Conservation (phyloP, 92 coral and sea anemone genomes). For the Pocillopora grandis region DNA sequence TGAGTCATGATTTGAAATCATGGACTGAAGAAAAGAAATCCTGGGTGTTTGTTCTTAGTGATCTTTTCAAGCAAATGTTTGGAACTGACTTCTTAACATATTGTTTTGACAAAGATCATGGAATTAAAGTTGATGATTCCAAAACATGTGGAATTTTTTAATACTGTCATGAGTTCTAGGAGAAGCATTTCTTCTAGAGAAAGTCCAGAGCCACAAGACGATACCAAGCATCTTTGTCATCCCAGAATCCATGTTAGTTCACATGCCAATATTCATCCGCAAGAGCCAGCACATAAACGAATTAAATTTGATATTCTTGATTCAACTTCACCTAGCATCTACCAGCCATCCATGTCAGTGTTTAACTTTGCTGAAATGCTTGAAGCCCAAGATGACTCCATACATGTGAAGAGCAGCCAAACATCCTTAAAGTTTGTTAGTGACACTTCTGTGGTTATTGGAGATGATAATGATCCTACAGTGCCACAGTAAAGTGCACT, state of each 20-base stretch:
- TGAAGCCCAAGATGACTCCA: background rate
- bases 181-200: background rate
- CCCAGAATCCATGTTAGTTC: slow-evolving; percentile 13
- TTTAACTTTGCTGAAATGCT: background rate
- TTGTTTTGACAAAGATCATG: slow-evolving; percentile 12
- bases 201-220: slow-evolving; percentile 3
- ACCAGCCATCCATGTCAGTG: background rate
- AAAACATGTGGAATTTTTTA: background rate
- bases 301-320: background rate
- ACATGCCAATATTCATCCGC: background rate
- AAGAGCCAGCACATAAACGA: background rate
- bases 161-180: slow-evolving; percentile 21
- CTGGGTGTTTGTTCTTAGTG: slow-evolving; percentile 9
- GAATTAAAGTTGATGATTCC: slow-evolving; percentile 18
- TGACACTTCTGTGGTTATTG: slow-evolving; percentile 1
- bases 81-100: slow-evolving; percentile 32
- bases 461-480: background rate
- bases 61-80: slow-evolving; percentile 32
- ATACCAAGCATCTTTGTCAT: background rate
- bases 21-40: slow-evolving; percentile 19
- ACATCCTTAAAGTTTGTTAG: background rate
- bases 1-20: background rate
- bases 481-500: background rate
- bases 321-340: background rate
- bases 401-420: background rate